Percentiles rank a stretch among this genome's conserved stretches.
Conservation (phyloP, 2,888 invertebrate species). For the Plebejus melissa region DNA sequence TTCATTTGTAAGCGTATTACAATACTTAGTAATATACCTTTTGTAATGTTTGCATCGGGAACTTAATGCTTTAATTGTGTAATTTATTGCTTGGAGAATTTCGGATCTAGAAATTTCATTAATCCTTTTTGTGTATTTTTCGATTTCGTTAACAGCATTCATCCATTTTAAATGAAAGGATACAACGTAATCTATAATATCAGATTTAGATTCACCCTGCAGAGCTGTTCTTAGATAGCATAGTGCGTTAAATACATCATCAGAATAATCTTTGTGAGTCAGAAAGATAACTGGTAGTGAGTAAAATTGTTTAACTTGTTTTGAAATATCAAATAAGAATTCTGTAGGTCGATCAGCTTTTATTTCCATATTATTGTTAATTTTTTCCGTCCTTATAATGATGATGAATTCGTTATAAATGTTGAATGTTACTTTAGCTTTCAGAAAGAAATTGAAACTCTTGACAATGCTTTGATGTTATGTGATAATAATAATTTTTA, state of each 20-base stretch:
- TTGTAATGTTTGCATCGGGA: slow-evolving; percentile 57
- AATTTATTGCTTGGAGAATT: slow-evolving; percentile 55
- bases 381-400: background rate
- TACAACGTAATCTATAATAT: slow-evolving; percentile 54
- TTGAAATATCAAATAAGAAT: slow-evolving; percentile 61
- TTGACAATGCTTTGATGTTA: background rate
- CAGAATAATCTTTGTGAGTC: slow-evolving; percentile 60
- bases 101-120: slow-evolving; percentile 49
- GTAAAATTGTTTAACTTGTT: slow-evolving; percentile 62
- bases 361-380: slow-evolving; percentile 7
- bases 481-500: background rate
- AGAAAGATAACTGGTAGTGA: slow-evolving; percentile 62
- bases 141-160: slow-evolving; percentile 56
- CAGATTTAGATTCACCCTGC: slow-evolving; percentile 42
- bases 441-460: background rate
- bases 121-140: slow-evolving; percentile 49
- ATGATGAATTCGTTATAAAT: no score
- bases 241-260: slow-evolving; percentile 55
- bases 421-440: background rate
- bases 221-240: slow-evolving; percentile 53
- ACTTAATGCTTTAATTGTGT: slow-evolving; percentile 57
- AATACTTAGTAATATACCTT: slow-evolving; percentile 54
- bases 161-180: slow-evolving; percentile 68
- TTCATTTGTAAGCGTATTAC: slow-evolving; percentile 44
- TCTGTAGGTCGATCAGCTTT: slow-evolving; percentile 40